Evolutionary conservation across 2,888 invertebrate species (phyloP).

Genomic region (Agriotes lineatus): DNA sequence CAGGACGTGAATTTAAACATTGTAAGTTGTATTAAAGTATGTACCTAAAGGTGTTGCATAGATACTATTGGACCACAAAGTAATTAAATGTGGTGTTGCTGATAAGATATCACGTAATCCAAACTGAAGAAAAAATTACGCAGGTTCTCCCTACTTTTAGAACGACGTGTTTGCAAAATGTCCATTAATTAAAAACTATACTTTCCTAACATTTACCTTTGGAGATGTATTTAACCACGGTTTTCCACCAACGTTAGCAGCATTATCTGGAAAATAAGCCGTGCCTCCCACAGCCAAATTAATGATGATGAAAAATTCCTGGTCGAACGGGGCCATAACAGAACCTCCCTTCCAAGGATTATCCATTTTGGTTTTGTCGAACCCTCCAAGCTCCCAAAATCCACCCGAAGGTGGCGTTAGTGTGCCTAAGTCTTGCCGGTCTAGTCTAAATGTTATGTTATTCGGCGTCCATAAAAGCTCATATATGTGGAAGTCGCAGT

Average conservation of each 20-base stretch:
- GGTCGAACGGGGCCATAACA: slow-evolving; percentile 78
- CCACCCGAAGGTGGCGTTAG: slow-evolving; percentile 70
- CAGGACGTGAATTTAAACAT: too few relatives aligned
- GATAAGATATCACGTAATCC: too few relatives aligned
- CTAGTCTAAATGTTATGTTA: slow-evolving; percentile 68
- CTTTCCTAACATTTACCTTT: too few relatives aligned
- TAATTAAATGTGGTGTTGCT: too few relatives aligned
- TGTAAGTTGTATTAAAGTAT: too few relatives aligned
- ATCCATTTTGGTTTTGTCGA: slow-evolving; percentile 65
- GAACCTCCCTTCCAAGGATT: slow-evolving; percentile 72
- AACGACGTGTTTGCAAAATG: too few relatives aligned
- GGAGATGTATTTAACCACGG: slow-evolving; percentile 73
- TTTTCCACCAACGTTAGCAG: slow-evolving; percentile 69
- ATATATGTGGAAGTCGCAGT: slow-evolving; percentile 74
- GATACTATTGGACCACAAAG: too few relatives aligned
- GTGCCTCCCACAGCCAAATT: slow-evolving; percentile 78
- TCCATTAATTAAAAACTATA: slow-evolving; percentile 47
- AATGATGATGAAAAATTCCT: slow-evolving; percentile 75
- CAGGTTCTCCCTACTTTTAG: too few relatives aligned
- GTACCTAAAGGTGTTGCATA: too few relatives aligned
- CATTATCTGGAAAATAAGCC: slow-evolving; percentile 76
- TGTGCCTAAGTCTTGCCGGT: slow-evolving; percentile 69
- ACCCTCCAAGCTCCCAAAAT: slow-evolving; percentile 76
- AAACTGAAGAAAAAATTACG: too few relatives aligned
- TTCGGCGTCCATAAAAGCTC: slow-evolving; percentile 76